Conservation (phyloP, 1,140 invertebrate species). For the Fopius arisanus region DNA sequence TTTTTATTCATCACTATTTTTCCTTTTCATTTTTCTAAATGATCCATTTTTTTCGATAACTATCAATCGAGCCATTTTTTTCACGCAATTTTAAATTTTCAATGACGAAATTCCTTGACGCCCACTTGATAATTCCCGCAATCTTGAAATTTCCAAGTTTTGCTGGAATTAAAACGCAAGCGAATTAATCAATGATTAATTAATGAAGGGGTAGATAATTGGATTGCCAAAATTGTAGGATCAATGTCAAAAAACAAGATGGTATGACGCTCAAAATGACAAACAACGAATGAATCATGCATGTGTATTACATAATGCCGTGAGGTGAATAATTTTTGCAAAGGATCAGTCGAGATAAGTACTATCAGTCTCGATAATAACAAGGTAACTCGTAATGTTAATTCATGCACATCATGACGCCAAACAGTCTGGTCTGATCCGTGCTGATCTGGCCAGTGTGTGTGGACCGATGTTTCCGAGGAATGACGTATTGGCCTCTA, state of each 20-base stretch:
- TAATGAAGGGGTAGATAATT: no score
- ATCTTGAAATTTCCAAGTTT: no score
- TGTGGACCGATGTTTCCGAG: not conserved
- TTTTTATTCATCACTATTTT: no score
- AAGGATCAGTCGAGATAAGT: not conserved
- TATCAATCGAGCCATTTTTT: no score
- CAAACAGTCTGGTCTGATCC: conserved; percentile 11
- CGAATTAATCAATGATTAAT: no score
- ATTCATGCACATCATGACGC: not conserved
- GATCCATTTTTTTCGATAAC: no score
- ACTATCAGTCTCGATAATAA: not conserved
- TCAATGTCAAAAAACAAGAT: not conserved
- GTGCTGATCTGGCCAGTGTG: not conserved
- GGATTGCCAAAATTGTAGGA: not conserved
- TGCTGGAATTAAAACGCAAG: no score
- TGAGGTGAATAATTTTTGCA: not conserved
- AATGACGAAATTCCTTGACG: no score
- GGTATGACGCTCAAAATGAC: not conserved
- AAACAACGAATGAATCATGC: not conserved
- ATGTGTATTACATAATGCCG: not conserved
- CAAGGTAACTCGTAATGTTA: not conserved
- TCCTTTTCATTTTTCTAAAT: no score
- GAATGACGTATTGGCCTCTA: conserved; percentile 8
- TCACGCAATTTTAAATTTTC: no score
- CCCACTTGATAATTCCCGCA: no score